These are phyloP conservation scores for Rapana venosa DNA, from an alignment of 2,888 invertebrate species.

Conservation along the genomic window DNA sequence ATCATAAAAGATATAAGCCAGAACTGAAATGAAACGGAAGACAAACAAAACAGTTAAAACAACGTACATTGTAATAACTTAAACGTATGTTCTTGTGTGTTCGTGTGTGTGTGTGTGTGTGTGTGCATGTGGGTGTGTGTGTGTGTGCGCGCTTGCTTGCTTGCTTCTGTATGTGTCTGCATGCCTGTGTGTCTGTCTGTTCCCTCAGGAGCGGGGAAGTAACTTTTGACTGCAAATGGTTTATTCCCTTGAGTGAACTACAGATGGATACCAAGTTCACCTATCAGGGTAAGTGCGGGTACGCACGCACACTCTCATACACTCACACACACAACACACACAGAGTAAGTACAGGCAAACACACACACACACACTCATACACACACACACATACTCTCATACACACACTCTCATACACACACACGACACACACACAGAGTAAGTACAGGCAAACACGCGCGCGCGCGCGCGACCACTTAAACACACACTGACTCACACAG, in stretches of 20 bases:
- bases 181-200: neutral
- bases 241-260: constrained; percentile 91
- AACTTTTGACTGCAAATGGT: constrained; percentile 93
- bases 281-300: constrained; percentile 50
- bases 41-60: too few species aligned
- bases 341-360: neutral
- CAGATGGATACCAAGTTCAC: constrained; percentile 78
- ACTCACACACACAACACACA: constrained; percentile 12
- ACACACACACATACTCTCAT: neutral
- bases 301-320: neutral
- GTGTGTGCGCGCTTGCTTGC: neutral
- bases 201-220: constrained; percentile 60
- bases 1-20: too few species aligned
- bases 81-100: too few species aligned
- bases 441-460: too few species aligned
- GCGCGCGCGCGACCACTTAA: too few species aligned
- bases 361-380: constrained; percentile 6
- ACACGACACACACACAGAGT: too few species aligned
- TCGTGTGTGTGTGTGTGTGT: neutral
- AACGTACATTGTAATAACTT: too few species aligned
- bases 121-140: neutral
- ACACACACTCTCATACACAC: too few species aligned
- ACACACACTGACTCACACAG: too few species aligned
- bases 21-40: too few species aligned
- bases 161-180: neutral